Percentiles rank a stretch among this genome's conserved stretches.
These are phyloP conservation scores for Atherinomorus stipes DNA, from an alignment of 2,113 vertebrate genomes.

Conservation along the genomic window DNA sequence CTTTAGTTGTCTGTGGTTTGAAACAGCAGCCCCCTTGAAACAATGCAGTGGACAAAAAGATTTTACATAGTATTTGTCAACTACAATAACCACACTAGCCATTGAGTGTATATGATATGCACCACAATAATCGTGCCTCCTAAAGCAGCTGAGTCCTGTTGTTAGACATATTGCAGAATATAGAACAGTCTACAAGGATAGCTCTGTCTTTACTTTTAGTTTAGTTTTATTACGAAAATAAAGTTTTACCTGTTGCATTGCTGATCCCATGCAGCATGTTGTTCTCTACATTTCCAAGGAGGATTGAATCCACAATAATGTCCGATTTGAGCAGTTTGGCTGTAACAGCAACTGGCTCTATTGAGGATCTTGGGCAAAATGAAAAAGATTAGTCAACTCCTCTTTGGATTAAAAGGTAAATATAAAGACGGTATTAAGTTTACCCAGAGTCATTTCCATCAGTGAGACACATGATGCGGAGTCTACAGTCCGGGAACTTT, in stretches of 20 bases:
- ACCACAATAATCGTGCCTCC: too few species aligned
- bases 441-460: slow-evolving; percentile 73
- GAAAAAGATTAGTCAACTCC: neutral
- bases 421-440: neutral
- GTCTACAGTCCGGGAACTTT: slow-evolving; percentile 67
- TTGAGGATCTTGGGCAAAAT: slow-evolving; percentile 48
- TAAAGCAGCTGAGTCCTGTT: too few species aligned
- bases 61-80: neutral
- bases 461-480: slow-evolving; percentile 72
- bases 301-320: slow-evolving; percentile 68
- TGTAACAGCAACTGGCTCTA: slow-evolving; percentile 50
- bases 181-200: too few species aligned
- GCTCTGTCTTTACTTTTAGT: too few species aligned
- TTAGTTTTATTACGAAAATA: too few species aligned
- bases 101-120: too few species aligned
- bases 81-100: neutral
- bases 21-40: slow-evolving; percentile 76
- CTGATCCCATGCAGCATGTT: slow-evolving; percentile 74
- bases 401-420: neutral
- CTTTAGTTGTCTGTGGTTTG: slow-evolving; percentile 69
- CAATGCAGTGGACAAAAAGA: neutral
- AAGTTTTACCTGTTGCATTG: slow-evolving; percentile 69
- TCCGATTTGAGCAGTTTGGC: slow-evolving; percentile 45
- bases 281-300: slow-evolving; percentile 63
- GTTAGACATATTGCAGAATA: too few species aligned